Percentiles rank a stretch among this genome's conserved stretches.
These are phyloP conservation scores for Platyrinchus mystaceus DNA, from an alignment of 2,797 vertebrate species.

Conservation along the genomic window DNA sequence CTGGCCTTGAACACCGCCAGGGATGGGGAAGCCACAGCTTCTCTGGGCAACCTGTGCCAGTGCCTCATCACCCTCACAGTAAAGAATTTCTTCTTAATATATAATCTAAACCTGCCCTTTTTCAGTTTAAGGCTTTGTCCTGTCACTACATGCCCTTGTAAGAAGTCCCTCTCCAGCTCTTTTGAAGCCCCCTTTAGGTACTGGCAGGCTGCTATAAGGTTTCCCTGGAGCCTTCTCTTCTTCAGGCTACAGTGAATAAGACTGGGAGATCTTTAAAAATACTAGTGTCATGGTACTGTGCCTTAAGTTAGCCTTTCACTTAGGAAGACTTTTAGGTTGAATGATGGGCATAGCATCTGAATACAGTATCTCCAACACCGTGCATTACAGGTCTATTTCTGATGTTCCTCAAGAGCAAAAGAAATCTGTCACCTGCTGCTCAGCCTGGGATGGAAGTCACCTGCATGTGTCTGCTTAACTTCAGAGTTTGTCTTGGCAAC, in stretches of 20 bases:
- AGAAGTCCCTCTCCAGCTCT: background rate
- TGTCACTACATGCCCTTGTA: background rate
- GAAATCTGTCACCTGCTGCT: background rate
- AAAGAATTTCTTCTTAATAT: background rate
- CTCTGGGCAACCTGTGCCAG: background rate
- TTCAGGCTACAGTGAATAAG: background rate
- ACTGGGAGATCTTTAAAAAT: background rate
- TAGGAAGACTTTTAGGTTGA: background rate
- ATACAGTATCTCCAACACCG: background rate
- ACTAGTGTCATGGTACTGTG: background rate
- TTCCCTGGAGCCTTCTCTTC: background rate
- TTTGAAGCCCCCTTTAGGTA: background rate
- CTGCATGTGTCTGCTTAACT: background rate
- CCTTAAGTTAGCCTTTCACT: background rate
- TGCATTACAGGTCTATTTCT: background rate
- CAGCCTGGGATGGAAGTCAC: background rate
- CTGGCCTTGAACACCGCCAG: background rate
- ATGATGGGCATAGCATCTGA: background rate
- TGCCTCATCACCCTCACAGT: background rate
- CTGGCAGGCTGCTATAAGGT: background rate
- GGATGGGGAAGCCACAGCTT: background rate
- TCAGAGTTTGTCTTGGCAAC: background rate
- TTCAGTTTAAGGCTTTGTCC: background rate
- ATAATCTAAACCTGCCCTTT: background rate
- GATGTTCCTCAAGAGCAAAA: background rate